Conservation (phyloP, 2,113 vertebrate genomes). For the Cebidichthys violaceus region DNA sequence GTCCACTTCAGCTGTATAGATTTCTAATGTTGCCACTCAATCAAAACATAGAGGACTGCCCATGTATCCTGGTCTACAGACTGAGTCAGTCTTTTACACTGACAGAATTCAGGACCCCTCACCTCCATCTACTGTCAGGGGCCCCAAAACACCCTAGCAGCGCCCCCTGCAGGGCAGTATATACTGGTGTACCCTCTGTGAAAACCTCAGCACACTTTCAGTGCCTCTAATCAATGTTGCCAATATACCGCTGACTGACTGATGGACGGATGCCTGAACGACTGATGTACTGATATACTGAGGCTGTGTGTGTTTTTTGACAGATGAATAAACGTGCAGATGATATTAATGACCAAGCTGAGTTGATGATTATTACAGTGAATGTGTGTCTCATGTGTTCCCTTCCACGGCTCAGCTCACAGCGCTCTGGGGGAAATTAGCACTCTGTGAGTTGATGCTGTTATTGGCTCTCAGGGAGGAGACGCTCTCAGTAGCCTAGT, state of each 20-base stretch:
- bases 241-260: conserved; percentile 61
- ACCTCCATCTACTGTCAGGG: conserved; percentile 14
- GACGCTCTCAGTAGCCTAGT: conserved; percentile 39
- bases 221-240: conserved; percentile 75
- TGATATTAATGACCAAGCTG: conserved; percentile 55
- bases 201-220: conserved; percentile 70
- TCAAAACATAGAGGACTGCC: background rate
- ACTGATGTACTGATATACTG: conserved; percentile 34
- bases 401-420: conserved; percentile 15
- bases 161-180: conserved; percentile 40
- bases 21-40: background rate
- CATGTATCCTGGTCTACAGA: conserved; percentile 40
- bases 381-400: conserved; percentile 31
- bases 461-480: conserved; percentile 47
- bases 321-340: conserved; percentile 73
- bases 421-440: conserved; percentile 54
- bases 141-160: conserved; percentile 16
- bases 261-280: conserved; percentile 53
- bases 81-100: conserved; percentile 21
- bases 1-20: background rate
- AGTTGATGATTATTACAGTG: conserved; percentile 50
- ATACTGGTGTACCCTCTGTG: conserved; percentile 37
- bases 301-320: conserved; percentile 60
- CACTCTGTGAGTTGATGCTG: conserved; percentile 46
- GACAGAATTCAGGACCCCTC: conserved; percentile 46